These are phyloP conservation scores for Callyntrura guangdongensis DNA, from an alignment of 2,888 invertebrate genomes.

Conservation along the genomic window DNA sequence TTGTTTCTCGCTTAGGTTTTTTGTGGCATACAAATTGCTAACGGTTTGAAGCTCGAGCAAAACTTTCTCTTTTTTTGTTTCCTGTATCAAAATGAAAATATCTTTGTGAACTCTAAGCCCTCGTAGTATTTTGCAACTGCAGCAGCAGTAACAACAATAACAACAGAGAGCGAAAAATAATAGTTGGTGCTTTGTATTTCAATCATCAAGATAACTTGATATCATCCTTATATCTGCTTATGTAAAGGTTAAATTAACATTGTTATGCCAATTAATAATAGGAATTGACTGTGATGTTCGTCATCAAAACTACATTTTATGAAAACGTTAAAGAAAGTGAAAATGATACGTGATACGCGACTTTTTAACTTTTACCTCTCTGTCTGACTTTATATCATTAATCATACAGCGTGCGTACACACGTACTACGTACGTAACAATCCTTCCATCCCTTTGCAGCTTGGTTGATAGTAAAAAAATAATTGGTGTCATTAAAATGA, in stretches of 20 bases:
- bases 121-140: neutral
- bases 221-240: constrained; percentile 3
- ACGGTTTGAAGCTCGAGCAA: neutral
- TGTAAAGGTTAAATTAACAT: constrained; percentile 29
- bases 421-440: neutral
- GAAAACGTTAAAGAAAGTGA: constrained; percentile 4
- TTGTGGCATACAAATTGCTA: constrained; percentile 40
- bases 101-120: constrained; percentile 1
- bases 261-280: constrained; percentile 5
- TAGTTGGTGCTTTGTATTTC: neutral
- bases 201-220: constrained; percentile 22
- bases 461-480: neutral
- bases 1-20: constrained; percentile 36
- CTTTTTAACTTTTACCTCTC: neutral
- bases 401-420: neutral
- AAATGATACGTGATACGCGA: neutral
- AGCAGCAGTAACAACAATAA: no score
- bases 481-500: neutral
- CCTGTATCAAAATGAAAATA: constrained; percentile 16
- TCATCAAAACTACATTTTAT: constrained; percentile 10
- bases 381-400: neutral
- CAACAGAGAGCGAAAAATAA: neutral
- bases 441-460: neutral
- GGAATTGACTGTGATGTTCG: neutral
- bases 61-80: constrained; percentile 52